Base-by-base conservation (phyloP, 2,888 invertebrate genomes). In the Athalia circularis region DNA sequence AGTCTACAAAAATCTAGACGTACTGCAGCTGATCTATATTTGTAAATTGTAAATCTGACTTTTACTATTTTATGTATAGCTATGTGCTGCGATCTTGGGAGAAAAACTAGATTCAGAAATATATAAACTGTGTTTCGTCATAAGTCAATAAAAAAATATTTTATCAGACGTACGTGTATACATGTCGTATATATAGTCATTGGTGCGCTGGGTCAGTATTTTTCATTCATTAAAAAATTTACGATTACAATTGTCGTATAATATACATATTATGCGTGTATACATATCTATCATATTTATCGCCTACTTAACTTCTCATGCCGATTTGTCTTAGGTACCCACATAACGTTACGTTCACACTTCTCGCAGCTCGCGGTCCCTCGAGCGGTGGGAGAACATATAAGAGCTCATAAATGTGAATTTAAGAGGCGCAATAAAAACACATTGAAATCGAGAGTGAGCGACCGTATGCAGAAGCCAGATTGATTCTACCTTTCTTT, bases 371-470 rank as follows among this genome's bases (percentile, higher is more conserved):
- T 11, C 75, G 75, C 76, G 65, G 68, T 81, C 79, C 77, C 77
- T 77, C 52, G 70, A 43, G 72, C 61, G 68, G 68, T 15, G 81
- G 61, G 78, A 70, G 77, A 65, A 76, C 50, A 86, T 88, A 88
- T 90, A 90, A 90, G 89, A 90, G 90, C 90, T 90, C 90, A 90
- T 90, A 90, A 90, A 90, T 90, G 90, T 86, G 90, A 90, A 90
- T 90, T 90, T 90, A 90, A 90, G 88, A 90, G 90, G 88, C 88
- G 90, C 87, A 90, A 90, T 90, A 90, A 90, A 90, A 90, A 89
- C 89, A 90, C 90, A 88, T 89, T 90, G 89, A 90, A 90, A 90
- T 90, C 87, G 90, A 90, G 90, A 90, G 90, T 90, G 88, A 90
- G 89, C 86, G 87, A 87, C 85, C 84, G 82, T 75, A 75, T 75